Evolutionary conservation across 2,888 invertebrate genomes (phyloP).

Genomic region (Euproctis similis): DNA sequence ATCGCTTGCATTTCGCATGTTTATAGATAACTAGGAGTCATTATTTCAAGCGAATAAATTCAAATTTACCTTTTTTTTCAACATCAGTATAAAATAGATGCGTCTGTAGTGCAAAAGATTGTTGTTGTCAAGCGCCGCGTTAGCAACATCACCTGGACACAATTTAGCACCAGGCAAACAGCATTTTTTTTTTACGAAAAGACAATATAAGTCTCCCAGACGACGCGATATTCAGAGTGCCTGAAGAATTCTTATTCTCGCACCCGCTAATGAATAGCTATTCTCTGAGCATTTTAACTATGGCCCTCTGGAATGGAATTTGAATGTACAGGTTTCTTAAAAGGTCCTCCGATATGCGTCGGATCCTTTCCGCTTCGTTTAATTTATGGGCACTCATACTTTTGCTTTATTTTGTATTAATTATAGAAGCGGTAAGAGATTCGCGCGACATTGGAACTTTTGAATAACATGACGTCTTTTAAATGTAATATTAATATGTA

Average conservation of each 20-base stretch:
- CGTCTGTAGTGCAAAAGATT: conserved; percentile 31
- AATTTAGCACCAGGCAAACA: conserved; percentile 60
- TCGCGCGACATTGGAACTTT: conserved; percentile 34
- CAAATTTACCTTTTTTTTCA: too few relatives aligned
- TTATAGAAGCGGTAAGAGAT: conserved; percentile 57
- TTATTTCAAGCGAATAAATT: too few relatives aligned
- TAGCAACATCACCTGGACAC: conserved; percentile 47
- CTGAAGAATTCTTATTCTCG: conserved; percentile 74
- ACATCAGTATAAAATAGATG: too few relatives aligned
- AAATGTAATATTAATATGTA: conserved; percentile 9
- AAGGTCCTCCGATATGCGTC: conserved; percentile 69
- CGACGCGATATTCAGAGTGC: conserved; percentile 70
- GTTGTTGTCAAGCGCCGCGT: conserved; percentile 37
- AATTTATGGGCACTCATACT: conserved; percentile 61
- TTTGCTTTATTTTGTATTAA: conserved; percentile 65
- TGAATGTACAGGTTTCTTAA: conserved; percentile 72
- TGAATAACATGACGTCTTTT: too few relatives aligned
- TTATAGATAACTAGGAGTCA: conserved; percentile 40
- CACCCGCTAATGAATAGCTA: conserved; percentile 76
- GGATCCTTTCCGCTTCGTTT: conserved; percentile 68
- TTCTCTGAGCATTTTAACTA: conserved; percentile 75
- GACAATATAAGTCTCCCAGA: conserved; percentile 67
- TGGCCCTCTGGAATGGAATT: conserved; percentile 71
- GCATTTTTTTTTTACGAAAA: conserved; percentile 71
- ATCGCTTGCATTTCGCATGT: conserved; percentile 32